Evolutionary conservation across 2,888 invertebrate genomes (phyloP).

Genomic region (Chrysolina haemoptera): DNA sequence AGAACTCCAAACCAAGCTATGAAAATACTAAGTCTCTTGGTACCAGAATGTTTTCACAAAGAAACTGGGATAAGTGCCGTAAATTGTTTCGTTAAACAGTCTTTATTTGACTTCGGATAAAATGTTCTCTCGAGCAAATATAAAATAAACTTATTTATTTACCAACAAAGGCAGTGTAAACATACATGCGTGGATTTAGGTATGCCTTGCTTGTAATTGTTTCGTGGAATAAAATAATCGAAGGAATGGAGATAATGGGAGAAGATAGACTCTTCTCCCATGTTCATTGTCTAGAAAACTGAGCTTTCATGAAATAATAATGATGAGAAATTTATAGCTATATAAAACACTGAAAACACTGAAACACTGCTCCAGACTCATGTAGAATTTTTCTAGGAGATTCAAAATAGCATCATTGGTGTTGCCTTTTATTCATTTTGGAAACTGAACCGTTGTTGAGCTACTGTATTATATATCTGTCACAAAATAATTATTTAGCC

Average conservation of each 20-base stretch:
- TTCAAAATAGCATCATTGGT: too few species aligned
- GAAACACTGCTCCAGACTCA: too few species aligned
- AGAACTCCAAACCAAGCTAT: not conserved
- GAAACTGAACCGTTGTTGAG: too few species aligned
- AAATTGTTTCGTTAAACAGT: constrained; percentile 46
- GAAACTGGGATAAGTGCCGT: constrained; percentile 33
- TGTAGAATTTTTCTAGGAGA: too few species aligned
- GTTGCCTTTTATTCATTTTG: too few species aligned
- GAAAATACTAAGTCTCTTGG: constrained; percentile 17
- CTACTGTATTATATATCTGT: too few species aligned
- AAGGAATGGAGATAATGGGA: not conserved
- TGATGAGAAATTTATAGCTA: too few species aligned
- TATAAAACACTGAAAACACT: too few species aligned
- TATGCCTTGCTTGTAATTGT: constrained; percentile 40
- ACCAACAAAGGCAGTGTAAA: constrained; percentile 39
- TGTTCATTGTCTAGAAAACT: not conserved
- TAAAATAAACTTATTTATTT: constrained; percentile 50
- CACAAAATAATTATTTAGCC: too few species aligned
- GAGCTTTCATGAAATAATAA: not conserved
- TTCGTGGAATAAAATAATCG: constrained; percentile 28
- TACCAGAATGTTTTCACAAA: constrained; percentile 25
- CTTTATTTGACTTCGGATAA: constrained; percentile 47
- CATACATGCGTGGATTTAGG: constrained; percentile 42
- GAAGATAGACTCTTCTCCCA: not conserved
- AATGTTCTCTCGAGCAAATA: constrained; percentile 46